Base-by-base conservation (phyloP, 2,797 vertebrate genomes). In the Kryptopterus vitreolus region DNA sequence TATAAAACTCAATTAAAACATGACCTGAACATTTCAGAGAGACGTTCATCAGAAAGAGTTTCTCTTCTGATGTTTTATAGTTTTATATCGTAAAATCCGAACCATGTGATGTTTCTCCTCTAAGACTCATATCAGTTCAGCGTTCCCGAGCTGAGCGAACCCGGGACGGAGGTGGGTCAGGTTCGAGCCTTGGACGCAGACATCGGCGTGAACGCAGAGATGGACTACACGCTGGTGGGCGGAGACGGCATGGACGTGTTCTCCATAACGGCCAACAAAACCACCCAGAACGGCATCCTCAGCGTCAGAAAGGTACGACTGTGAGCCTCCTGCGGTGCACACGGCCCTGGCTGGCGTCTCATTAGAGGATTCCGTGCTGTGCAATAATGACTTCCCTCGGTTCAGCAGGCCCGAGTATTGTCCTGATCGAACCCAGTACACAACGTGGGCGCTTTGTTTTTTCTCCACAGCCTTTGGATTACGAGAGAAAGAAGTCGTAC, bases 231-330 rank as follows among this genome's bases (percentile, higher is more conserved):
- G 77, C 92, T 99, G 74, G 92, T 93, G 29, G 95, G 95, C 0
- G 96, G 96, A 46, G 96, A 99, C 0, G 96, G 95, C 59, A 90
- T 94, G 82, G 96, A 96, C 85, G 87, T 95, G 93, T 98, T 98
- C 79, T 91, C 95, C 33, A 92, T 99, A 83, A 88, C 89, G 85
- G 96, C 96, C 0, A 95, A 99, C 90, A 93, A 91, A 87, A 90
- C 92, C 62, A 98, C 95, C 0, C 97, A 99, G 86, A 95, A 98
- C 88, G 97, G 96, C 68, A 86, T 97, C 76, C 90, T 99, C 87
- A 95, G 90, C 4, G 92, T 98, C 84, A 96, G 92, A 91, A 98
- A 98, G 96, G 97, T 98, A 90, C 3, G 35, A 46, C 33, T 65
- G 33, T 59, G 18, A 2, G 24, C 13, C 58, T 31, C 35, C 38